phyloP scores from a whole-genome alignment of 2,797 vertebrate species.

The Ctenopoma kingsleyae region DNA sequence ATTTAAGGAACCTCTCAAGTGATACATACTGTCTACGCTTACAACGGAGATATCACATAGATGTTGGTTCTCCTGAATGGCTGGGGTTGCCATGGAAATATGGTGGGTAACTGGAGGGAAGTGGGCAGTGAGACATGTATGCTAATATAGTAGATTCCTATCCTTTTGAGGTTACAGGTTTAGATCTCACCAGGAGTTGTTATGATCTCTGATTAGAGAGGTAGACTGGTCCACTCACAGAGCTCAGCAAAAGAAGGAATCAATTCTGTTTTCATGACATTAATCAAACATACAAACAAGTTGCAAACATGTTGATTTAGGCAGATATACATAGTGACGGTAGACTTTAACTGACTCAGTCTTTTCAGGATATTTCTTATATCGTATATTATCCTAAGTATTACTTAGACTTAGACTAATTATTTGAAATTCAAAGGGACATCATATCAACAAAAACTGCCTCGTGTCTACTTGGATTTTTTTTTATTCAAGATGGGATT shows the following conservation, averaged over 20 bases:
- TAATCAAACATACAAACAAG: slow-evolving; percentile 26
- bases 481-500: slow-evolving; percentile 34
- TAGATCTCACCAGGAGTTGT: slow-evolving; percentile 48
- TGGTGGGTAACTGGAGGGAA: slow-evolving; percentile 67
- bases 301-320: slow-evolving; percentile 28
- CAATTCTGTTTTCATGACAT: slow-evolving; percentile 30
- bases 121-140: slow-evolving; percentile 72
- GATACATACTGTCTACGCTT: slow-evolving; percentile 57
- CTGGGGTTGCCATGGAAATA: slow-evolving; percentile 85
- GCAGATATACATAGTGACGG: neutral
- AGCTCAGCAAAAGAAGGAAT: neutral
- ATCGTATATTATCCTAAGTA: neutral
- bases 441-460: slow-evolving; percentile 12
- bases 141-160: slow-evolving; percentile 68
- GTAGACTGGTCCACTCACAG: slow-evolving; percentile 37
- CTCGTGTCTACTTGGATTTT: slow-evolving; percentile 9
- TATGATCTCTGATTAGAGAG: slow-evolving; percentile 53
- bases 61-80: slow-evolving; percentile 74
- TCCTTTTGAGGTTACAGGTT: slow-evolving; percentile 60
- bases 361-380: slow-evolving; percentile 1
- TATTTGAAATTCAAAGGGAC: slow-evolving; percentile 9
- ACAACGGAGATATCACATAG: slow-evolving; percentile 60
- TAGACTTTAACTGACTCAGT: slow-evolving; percentile 23
- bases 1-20: slow-evolving; percentile 50
- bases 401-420: neutral